Evolutionary conservation across 2,113 vertebrate species (phyloP), one percentile per base, ranked within the genome.

Genomic region (Colinus virginianus): DNA sequence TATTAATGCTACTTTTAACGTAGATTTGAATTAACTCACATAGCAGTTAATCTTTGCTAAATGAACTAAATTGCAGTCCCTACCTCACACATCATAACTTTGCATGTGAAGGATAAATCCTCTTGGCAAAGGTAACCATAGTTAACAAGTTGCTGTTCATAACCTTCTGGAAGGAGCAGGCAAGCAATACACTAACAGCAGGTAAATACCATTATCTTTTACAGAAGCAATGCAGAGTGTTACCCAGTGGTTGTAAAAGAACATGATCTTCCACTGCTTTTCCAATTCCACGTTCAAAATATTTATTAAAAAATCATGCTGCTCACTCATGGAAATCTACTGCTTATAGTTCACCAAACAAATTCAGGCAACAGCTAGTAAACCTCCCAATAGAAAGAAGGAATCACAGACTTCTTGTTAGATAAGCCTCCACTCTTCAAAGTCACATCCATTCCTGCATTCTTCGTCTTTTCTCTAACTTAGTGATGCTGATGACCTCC

Each of bases 391-490:
- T 10, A 88, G 53, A 19, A 79, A 69, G 19, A 81, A 69, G 67
- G 75, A 76, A 22, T 7, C 11, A 51, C 2, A 46, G 10, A 32
- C 3, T 3, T 42, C 22, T 25, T 76, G 38, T 61, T 81, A 87
- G 17, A 78, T 20, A 76, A 36, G 42, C 36, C 81, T 76, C 45
- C 28, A 34, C 55, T 92, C 76, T 91, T 89, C 45, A 78, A 68
- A 78, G 80, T 40, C 79, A 68, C 40, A 64, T 82, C 74, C 88
- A 34, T 42, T 88, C 26, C 71, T 72, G 40, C 48, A 46, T 11
- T 46, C 19, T 92, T 83, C 58, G n/a, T 67, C 74, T 92, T 81
- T 91, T 46, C 55, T 64, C 68, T 82, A 51, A 78, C 48, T 84
- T 67, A 88, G 58, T 58, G 26, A 45, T 76, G 78, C 49, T 45